phyloP scores from a whole-genome alignment of 1,140 invertebrate genomes.

The Archivesica marissinica region DNA sequence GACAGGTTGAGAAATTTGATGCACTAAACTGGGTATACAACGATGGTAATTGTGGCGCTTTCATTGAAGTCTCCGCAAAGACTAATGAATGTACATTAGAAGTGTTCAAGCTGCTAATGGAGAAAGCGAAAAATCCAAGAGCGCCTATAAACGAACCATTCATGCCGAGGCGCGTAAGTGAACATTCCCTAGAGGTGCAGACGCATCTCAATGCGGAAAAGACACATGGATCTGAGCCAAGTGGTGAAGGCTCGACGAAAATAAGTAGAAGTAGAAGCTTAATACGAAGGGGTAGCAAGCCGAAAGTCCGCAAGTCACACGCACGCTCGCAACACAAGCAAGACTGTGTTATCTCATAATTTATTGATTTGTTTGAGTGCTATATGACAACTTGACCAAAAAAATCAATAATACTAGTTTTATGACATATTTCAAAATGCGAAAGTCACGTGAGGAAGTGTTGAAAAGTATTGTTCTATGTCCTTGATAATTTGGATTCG shows the following conservation, averaged over 20 bases:
- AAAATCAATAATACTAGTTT: no score
- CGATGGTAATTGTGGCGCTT: constrained; percentile 74
- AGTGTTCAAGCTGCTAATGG: constrained; percentile 77
- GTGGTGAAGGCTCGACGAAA: constrained; percentile 69
- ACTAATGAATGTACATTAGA: constrained; percentile 75
- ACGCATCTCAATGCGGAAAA: constrained; percentile 55
- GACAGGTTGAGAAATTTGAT: constrained; percentile 80
- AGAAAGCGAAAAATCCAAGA: constrained; percentile 74
- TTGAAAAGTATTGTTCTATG: no score
- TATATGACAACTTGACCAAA: not conserved
- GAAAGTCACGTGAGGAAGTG: no score
- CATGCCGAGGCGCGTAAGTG: constrained; percentile 72
- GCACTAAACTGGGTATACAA: constrained; percentile 79
- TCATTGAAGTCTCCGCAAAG: constrained; percentile 81
- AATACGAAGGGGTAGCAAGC: constrained; percentile 78
- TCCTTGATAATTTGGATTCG: no score
- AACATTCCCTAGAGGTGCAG: constrained; percentile 76
- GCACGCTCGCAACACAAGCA: constrained; percentile 65
- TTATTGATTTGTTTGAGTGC: not conserved
- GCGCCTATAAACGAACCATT: constrained; percentile 63
- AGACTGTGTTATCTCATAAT: constrained; percentile 77
- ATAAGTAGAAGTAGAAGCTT: constrained; percentile 78
- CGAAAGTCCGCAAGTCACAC: constrained; percentile 72
- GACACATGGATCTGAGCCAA: constrained; percentile 62
- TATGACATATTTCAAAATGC: no score